phyloP scores from a whole-genome alignment of 2,888 invertebrate genomes.

The Noctuana brunneofusca region DNA sequence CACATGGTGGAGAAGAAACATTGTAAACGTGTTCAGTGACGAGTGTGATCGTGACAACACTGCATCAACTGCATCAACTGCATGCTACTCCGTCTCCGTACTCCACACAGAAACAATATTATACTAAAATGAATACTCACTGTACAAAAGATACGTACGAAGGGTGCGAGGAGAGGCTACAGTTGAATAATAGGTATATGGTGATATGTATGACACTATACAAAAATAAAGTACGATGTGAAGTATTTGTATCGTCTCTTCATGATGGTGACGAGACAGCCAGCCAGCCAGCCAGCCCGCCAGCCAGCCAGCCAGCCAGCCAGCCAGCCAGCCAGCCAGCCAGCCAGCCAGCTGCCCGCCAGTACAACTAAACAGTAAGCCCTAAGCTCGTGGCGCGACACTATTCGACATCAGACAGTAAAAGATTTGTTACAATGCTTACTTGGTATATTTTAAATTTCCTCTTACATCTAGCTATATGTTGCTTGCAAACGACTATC shows the following conservation, averaged over 20 bases:
- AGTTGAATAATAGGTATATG: slow-evolving; percentile 35
- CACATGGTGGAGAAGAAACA: slow-evolving; percentile 33
- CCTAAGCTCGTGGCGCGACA: slow-evolving; percentile 53
- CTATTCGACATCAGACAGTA: slow-evolving; percentile 59
- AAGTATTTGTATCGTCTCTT: slow-evolving; percentile 8
- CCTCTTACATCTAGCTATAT: slow-evolving; percentile 49
- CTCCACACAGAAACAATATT: slow-evolving; percentile 18
- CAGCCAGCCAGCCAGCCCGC: too few relatives aligned
- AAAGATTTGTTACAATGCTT: slow-evolving; percentile 62
- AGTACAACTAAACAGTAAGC: slow-evolving; percentile 40
- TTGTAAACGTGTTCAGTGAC: slow-evolving; percentile 40
- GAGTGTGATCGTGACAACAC: slow-evolving; percentile 40
- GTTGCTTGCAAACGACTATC: slow-evolving; percentile 50
- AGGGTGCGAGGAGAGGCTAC: slow-evolving; percentile 19
- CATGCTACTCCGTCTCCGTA: too few relatives aligned
- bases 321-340: too few relatives aligned
- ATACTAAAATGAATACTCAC: slow-evolving; percentile 19
- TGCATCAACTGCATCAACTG: too few relatives aligned
- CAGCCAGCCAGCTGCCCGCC: too few relatives aligned
- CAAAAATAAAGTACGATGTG: slow-evolving; percentile 34
- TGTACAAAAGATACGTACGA: slow-evolving; percentile 31
- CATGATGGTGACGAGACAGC: background rate
- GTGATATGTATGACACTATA: slow-evolving; percentile 45
- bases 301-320: too few relatives aligned
- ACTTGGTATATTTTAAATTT: slow-evolving; percentile 47